These are phyloP conservation scores for Acronicta leporina DNA, from an alignment of 2,888 invertebrate species.

Conservation along the genomic window DNA sequence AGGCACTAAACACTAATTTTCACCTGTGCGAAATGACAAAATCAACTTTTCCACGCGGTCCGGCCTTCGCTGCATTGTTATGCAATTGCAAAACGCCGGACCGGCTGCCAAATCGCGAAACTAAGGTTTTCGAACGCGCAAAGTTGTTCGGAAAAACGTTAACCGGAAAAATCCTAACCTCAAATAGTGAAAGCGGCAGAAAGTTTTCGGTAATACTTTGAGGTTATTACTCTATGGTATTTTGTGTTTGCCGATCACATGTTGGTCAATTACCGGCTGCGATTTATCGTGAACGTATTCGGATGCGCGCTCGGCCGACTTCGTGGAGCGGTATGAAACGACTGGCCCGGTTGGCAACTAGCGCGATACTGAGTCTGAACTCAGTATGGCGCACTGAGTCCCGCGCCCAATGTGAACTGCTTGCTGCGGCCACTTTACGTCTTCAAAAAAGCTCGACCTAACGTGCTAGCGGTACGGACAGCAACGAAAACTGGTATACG, in stretches of 20 bases:
- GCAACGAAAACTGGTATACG: conserved; percentile 65
- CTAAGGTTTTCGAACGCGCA: conserved; percentile 67
- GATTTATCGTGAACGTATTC: conserved; percentile 78
- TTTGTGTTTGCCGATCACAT: conserved; percentile 72
- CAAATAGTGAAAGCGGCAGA: conserved; percentile 66
- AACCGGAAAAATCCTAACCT: conserved; percentile 75
- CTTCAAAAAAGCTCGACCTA: conserved; percentile 73
- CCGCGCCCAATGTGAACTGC: too few relatives aligned
- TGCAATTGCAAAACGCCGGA: conserved; percentile 78
- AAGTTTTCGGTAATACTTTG: conserved; percentile 54
- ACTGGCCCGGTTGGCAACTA: conserved; percentile 73
- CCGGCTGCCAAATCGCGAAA: conserved; percentile 74
- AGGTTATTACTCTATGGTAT: conserved; percentile 73
- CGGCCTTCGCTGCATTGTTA: conserved; percentile 84
- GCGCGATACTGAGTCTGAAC: conserved; percentile 82
- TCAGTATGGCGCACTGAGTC: too few relatives aligned
- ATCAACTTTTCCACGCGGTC: conserved; percentile 80
- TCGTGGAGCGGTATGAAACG: conserved; percentile 70
- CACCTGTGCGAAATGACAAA: conserved; percentile 69
- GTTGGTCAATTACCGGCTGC: conserved; percentile 71
- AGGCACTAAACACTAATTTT: conserved; percentile 69
- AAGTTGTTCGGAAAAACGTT: conserved; percentile 72
- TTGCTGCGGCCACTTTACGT: conserved; percentile 66
- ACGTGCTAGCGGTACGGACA: conserved; percentile 61
- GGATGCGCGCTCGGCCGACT: conserved; percentile 64